Base-by-base conservation (phyloP, 2,888 invertebrate species). In the Corbicula japonica region DNA sequence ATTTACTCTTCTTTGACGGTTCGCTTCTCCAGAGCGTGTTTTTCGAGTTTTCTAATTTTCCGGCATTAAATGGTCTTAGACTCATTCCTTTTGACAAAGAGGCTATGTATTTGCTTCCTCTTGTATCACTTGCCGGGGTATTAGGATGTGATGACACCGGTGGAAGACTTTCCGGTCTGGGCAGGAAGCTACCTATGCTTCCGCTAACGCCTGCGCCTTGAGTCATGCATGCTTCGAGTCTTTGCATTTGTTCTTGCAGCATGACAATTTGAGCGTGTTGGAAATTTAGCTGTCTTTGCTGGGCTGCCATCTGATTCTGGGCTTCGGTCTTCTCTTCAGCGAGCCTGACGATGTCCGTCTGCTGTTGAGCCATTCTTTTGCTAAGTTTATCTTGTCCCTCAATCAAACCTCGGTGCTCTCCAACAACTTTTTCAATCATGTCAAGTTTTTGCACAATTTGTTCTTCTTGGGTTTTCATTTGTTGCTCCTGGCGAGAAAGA, bases 321-420 rank as follows among this genome's bases (percentile, higher is more conserved):
- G 87, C 78, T 18, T 84, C 83, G 2, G 73, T 74, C 66, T 86
- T 87, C 38, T 84, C 86, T n/a, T 82, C 71, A 0, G 71, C 50
- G 8, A 87, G 69, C 18, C 76, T 71, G n/a, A 68, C 73, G 3
- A 87, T 85, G 15, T 87, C 82, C 15, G 83, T 82, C 3, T 79
- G 70, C 38, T 87, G 87, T 23, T 70, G 54, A 1, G 72, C 38
- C 32, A 87, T 69, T 46, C 76, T 62, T 23, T 78, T 62, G 28
- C 79, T 80, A 10, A 87, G 70, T 56, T 86, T 86, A n/a, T 82
- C 76, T 50, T 87, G 87, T 35, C 87, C 87, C 21, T 86, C 85
- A 6, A 76, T 74, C 28, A 87, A 50, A 38, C 61, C 58, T 52
- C 74, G 69, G 44, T 87, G 87, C 44, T 86, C 87, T 26, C 46